Base-by-base conservation (phyloP, 2,797 vertebrate species). In the Sebastes minor region DNA sequence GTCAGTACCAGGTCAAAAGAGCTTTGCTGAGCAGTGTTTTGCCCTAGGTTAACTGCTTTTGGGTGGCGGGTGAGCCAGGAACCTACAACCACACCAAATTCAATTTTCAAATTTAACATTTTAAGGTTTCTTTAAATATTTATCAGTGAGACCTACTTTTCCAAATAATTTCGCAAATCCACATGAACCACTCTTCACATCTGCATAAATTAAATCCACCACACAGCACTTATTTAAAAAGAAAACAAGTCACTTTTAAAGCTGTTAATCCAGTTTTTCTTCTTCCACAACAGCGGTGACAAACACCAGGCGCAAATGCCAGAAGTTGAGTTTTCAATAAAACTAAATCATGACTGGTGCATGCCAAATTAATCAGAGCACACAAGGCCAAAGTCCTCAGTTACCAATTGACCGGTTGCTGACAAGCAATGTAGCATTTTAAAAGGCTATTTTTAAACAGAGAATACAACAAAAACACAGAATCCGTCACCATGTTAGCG, bases 1-100 rank as follows among this genome's bases (percentile, higher is more conserved):
- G 84, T 92, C 85, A 91, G 76, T 74, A 53, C 14, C 25, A 23
- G 16, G 61, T 86, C 56, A 89, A 88, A 82, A 88, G 81, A 82
- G 57, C 20, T 80, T 55, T 80, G 69, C 18, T 23, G 72, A 74
- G 52, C 8, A 53, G 9, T 49, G 46, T 20, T 20, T 49, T 49
- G 0, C 0, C 46, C 14, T 9, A 20, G 8, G 14, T 59, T 28
- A 1, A 57, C 56, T 59, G 25, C 56, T 59, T 28, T 59, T 27
- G 14, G 25, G 25, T 0, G 25, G 56, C 1, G 16, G 25, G 5
- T 28, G 25, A 4, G 14, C 27, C 56, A 1, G 14, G 25, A 27
- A 59, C 56, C 16, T 18, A 59, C 25, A 23, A 56, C 55, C 27
- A 28, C 27, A 59, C 27, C 16, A 30, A 59, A 28, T 28, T 28